Base-by-base conservation (phyloP, 2,888 invertebrate genomes). In the Lasioglossum oenotherae region DNA sequence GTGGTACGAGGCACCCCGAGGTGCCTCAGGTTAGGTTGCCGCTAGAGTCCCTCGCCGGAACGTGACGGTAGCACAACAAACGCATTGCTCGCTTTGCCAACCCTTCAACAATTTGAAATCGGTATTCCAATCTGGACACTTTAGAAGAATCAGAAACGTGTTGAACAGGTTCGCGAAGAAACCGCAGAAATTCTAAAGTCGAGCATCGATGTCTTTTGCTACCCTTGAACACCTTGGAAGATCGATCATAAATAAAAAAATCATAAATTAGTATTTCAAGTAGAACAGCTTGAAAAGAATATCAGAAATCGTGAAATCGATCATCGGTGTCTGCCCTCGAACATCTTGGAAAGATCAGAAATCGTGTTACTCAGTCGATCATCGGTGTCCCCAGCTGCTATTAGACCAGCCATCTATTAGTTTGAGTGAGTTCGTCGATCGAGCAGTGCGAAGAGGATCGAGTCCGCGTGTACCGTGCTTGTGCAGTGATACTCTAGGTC, bases 11-110 rank as follows among this genome's bases (percentile, higher is more conserved):
- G 80, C 81, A 77, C 78, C 82, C 75, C 80, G 79, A 81, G 89
- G 81, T 84, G 84, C 72, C 74, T 79, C 83, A 86, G 85, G 85
- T 88, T 85, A 86, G 82, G 84, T 87, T 81, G 85, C 38, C 35
- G 81, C 82, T 87, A 80, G 79, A 81, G 60, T 82, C 81, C 74
- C 88, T 89, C 57, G 57, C 57, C 57, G 73, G 80, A 80, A 78
- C 72, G 77, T 85, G 83, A 85, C 86, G 81, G 38, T 60, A 31
- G 71, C 41, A 71, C 76, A 86, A 86, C 81, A 76, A 78, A 69
- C 57, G n/a, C 57, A n/a, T 67, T 80, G 31, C 16, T 64, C 64
- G 64, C 6, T 64, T 31, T 31, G 6, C 31, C 16, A 12, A 12
- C 4, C 12, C 57, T n/a, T 57, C 1, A 4, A 57, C 12, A 12